These are phyloP conservation scores for Burhinus bistriatus DNA, from an alignment of 2,113 vertebrate species.

Conservation along the genomic window DNA sequence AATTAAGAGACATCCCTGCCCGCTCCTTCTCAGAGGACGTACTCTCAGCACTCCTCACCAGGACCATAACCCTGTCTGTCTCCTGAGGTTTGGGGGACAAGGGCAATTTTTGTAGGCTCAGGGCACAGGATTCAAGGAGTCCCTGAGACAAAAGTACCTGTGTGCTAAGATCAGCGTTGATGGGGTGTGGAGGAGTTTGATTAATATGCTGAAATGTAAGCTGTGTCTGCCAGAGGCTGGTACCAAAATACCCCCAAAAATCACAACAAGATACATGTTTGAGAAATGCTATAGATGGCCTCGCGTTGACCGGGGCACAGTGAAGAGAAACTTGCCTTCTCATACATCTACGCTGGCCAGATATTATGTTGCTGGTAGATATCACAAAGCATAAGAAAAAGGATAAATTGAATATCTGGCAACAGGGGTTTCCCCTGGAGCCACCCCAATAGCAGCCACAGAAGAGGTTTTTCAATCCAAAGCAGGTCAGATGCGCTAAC, in stretches of 20 bases:
- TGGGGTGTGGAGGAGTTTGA: constrained; percentile 24
- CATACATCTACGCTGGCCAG: fast-evolving
- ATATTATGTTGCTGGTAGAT: neutral
- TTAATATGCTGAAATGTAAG: constrained; percentile 14
- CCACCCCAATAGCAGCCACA: neutral
- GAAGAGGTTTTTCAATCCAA: neutral
- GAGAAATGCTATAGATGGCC: neutral
- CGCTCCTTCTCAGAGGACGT: neutral
- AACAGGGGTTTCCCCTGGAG: neutral
- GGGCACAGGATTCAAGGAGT: neutral
- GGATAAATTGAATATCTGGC: neutral
- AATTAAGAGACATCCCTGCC: neutral
- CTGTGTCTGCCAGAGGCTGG: neutral
- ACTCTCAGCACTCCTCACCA: neutral
- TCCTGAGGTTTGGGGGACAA: neutral
- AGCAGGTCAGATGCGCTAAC: neutral
- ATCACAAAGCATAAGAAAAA: neutral
- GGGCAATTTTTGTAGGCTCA: neutral
- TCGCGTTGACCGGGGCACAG: neutral
- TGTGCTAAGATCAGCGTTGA: neutral
- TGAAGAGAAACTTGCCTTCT: neutral
- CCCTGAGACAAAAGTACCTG: neutral
- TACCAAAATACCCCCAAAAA: neutral
- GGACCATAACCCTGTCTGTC: neutral
- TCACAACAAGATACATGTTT: neutral